Evolutionary conservation across 2,888 invertebrate genomes (phyloP).

Genomic region (Bombyx huttoni): DNA sequence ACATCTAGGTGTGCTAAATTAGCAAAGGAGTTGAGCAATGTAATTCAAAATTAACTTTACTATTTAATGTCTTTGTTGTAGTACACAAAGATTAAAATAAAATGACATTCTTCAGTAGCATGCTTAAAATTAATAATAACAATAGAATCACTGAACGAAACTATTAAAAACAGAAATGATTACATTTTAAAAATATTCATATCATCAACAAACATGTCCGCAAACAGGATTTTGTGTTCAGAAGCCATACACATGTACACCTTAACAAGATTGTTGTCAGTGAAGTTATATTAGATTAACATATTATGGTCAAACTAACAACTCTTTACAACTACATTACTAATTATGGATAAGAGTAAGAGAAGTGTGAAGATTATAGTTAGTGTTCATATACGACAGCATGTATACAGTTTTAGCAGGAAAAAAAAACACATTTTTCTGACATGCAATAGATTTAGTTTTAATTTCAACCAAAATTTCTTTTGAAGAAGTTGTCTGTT

Average conservation of each 20-base stretch:
- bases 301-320: slow-evolving; percentile 36
- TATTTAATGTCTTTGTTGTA: slow-evolving; percentile 1
- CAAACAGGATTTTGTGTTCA: slow-evolving; percentile 52
- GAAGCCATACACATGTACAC: slow-evolving; percentile 53
- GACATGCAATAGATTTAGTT: too few relatives aligned
- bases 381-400: too few relatives aligned
- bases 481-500: too few relatives aligned
- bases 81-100: neutral
- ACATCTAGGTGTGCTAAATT: slow-evolving; percentile 53
- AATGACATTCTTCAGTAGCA: too few relatives aligned
- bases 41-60: slow-evolving; percentile 19
- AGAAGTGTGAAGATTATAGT: too few relatives aligned
- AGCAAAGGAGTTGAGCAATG: slow-evolving; percentile 34
- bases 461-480: too few relatives aligned
- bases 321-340: slow-evolving; percentile 30
- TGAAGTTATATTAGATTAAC: slow-evolving; percentile 61
- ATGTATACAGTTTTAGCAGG: too few relatives aligned
- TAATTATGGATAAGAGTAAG: too few relatives aligned
- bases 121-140: too few relatives aligned
- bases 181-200: neutral
- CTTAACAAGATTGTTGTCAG: slow-evolving; percentile 63
- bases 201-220: slow-evolving; percentile 12
- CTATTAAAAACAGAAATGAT: too few relatives aligned
- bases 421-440: too few relatives aligned
- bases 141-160: too few relatives aligned